phyloP scores from a whole-genome alignment of 2,113 vertebrate genomes.

The Oreochromis spilurus region DNA sequence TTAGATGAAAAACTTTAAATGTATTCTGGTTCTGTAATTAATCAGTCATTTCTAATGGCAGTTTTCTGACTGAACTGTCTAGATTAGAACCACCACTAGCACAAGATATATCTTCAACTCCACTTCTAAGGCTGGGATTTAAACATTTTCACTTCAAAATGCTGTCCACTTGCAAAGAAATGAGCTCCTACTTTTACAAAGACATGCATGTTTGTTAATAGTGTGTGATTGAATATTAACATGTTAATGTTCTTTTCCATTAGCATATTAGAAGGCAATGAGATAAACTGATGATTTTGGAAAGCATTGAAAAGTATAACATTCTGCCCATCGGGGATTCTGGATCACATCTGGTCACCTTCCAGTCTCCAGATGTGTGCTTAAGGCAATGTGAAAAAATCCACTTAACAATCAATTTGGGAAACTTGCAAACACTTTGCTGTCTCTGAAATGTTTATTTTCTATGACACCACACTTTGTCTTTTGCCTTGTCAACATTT shows the following conservation, averaged over 20 bases:
- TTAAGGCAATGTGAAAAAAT: neutral
- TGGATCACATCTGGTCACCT: neutral
- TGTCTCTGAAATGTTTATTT: slow-evolving; percentile 12
- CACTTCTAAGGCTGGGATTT: neutral
- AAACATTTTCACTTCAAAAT: neutral
- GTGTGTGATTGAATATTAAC: neutral
- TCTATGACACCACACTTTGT: slow-evolving; percentile 15
- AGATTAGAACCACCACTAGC: neutral
- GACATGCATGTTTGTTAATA: neutral
- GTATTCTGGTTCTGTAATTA: neutral
- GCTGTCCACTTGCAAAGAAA: neutral
- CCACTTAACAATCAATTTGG: neutral
- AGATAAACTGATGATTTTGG: neutral
- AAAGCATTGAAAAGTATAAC: neutral
- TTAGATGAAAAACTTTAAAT: neutral
- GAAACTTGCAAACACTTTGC: neutral
- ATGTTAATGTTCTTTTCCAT: neutral
- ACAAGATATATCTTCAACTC: neutral
- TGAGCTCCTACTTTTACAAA: neutral
- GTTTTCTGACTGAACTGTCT: neutral
- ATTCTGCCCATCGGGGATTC: neutral
- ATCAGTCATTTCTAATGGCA: neutral
- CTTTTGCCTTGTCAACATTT: slow-evolving; percentile 43
- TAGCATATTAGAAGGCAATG: neutral
- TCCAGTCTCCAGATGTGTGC: neutral